Percentiles rank a stretch among this genome's conserved stretches.
Evolutionary conservation across 2,113 vertebrate species (phyloP).

Genomic region (Laticauda laticaudata): DNA sequence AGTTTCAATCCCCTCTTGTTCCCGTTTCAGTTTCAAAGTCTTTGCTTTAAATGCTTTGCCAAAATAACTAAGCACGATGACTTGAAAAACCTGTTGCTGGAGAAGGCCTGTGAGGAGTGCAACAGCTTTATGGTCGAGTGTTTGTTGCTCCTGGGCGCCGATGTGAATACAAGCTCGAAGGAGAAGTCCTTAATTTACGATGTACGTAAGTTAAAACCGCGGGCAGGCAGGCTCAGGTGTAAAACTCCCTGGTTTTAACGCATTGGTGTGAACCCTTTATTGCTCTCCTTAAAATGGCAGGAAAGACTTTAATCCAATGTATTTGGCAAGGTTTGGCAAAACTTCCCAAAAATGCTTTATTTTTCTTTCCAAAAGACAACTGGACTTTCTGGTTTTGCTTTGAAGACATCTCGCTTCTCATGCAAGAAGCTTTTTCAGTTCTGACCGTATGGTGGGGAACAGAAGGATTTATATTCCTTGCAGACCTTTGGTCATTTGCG

Average conservation of each 20-base stretch:
- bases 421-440: too few species aligned
- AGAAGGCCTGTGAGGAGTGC: slow-evolving; percentile 83
- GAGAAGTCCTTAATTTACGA: slow-evolving; percentile 86
- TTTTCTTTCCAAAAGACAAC: too few species aligned
- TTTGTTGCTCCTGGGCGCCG: slow-evolving; percentile 86
- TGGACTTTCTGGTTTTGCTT: too few species aligned
- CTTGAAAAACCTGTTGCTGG: slow-evolving; percentile 82
- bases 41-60: slow-evolving; percentile 85
- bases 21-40: slow-evolving; percentile 75
- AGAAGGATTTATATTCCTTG: too few species aligned
- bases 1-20: slow-evolving; percentile 35
- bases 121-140: slow-evolving; percentile 84
- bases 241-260: neutral
- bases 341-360: too few species aligned
- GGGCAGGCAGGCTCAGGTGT: neutral
- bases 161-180: slow-evolving; percentile 83
- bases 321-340: neutral
- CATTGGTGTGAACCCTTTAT: too few species aligned
- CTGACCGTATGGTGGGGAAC: too few species aligned
- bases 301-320: neutral
- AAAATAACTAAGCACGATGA: slow-evolving; percentile 81
- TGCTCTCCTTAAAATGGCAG: neutral
- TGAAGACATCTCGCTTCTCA: too few species aligned
- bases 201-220: slow-evolving; percentile 66
- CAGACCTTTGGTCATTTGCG: too few species aligned